These are phyloP conservation scores for Strix occidentalis DNA, from an alignment of 2,797 vertebrate species.

Conservation along the genomic window DNA sequence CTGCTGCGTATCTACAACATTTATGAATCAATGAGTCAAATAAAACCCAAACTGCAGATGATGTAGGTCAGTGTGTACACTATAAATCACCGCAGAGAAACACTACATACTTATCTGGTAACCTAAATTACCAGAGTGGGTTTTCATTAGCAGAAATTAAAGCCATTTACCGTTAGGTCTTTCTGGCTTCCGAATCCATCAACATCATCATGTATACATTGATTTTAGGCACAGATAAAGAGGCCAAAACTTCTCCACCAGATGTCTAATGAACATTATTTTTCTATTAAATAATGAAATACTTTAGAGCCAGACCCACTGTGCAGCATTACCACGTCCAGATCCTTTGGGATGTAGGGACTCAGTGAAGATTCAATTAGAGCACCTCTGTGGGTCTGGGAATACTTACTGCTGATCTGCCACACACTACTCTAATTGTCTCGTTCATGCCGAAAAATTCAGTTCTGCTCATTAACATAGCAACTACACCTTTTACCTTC, in stretches of 20 bases:
- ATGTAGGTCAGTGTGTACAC: no score
- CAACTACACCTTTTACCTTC: neutral
- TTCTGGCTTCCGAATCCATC: neutral
- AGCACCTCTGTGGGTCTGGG: neutral
- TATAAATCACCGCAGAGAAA: neutral
- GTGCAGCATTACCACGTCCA: neutral
- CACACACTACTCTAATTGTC: neutral
- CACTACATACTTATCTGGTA: neutral
- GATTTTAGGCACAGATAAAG: neutral
- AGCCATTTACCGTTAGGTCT: neutral
- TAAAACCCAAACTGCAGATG: rapidly evolving
- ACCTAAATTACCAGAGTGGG: neutral
- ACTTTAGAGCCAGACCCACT: neutral
- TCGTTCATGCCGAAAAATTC: neutral
- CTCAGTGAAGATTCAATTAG: slow-evolving; percentile 17
- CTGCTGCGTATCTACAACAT: neutral
- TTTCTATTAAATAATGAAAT: neutral
- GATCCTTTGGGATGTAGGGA: neutral
- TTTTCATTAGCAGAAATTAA: neutral
- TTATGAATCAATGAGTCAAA: neutral
- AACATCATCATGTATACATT: neutral
- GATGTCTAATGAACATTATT: neutral
- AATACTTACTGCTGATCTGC: neutral
- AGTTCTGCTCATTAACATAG: neutral
- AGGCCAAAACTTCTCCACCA: neutral